Evolutionary conservation across 2,113 vertebrate species (phyloP), one percentile per base, ranked within the genome.

Genomic region (Apteryx mantelli): DNA sequence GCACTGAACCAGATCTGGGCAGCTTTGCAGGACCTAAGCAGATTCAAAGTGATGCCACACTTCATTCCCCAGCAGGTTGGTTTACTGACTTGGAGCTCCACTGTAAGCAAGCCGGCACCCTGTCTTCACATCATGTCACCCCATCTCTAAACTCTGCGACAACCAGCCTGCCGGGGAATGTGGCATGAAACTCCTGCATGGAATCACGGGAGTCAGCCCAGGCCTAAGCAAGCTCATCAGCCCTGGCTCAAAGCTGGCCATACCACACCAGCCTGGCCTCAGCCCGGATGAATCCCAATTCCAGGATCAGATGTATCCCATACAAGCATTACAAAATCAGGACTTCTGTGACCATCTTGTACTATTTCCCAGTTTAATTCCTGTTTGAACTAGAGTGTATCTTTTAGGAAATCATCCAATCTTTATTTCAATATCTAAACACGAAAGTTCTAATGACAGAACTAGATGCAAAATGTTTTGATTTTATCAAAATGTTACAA

Each of bases 161-260:
- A 17, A 40, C 46, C 15, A 46, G 26, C 5, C 26, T 56, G 44
- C 30, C 0, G 1, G 28, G 18, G 21, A 80, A 86, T 2, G 10
- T 5, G 22, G n/a, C 68, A 86, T 13, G 38, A 65, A n/a, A 30
- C 34, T 19, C 1, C 0, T 13, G 26, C 69, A n/a, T 11, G 24
- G 28, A 48, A 83, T 56, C 56, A 34, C 50, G 66, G 44, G 32
- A 46, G 6, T 36, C 69, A 40, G 30, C 9, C 53, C 34, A 42
- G 28, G 44, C 28, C 12, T 28, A 61, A 66, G n/a, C 26, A 74
- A 64, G 65, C 2, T 26, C 8, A 5, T 36, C 18, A 87, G 75
- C 26, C 38, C 55, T 36, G 68, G 68, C 68, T 80, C 34, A n/a
- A 60, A 42, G 34, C 15, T 40, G n/a, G 44, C 13, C 1, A 1